Evolutionary conservation across 1,140 invertebrate genomes (phyloP), one percentile per base, ranked within the genome.

Genomic region (Zophobas morio): DNA sequence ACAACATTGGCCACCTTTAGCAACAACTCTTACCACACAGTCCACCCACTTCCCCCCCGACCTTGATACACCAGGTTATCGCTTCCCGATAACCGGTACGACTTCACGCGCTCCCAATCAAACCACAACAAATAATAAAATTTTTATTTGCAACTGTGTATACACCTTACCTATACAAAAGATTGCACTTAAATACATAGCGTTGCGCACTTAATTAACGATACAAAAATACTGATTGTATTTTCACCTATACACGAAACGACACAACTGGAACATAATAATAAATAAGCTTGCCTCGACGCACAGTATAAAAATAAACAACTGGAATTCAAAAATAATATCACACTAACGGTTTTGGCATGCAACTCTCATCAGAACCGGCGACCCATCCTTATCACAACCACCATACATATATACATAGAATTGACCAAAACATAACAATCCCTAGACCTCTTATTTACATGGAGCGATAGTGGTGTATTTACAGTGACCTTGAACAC

Each of bases 361-460:
- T 66, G 60, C 60, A 40, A 66, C n/a, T 66, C 60, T 66, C 60
- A 20, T 39, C n/a, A 53, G 2, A 53, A 53, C 8, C 36, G 3
- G 6, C n/a, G 6, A 36, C 35, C 56, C n/a, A 33, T 57, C 33
- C 3, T 46, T 4, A 46, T 46, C 42, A 46, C 42, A 3, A 46
- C 42, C 42, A 46, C 6, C 36, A 36, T 57, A 20, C 8, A 6
- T 60, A 39, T 60, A 5, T 60, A 60, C 56, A 60, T 33, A 3
- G 34, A 33, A 33, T 39, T 39, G 57, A 36, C 37, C 5, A 34
- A 63, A 63, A 32, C 8, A 8, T 60, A 60, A 66, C 60, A 66
- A 66, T 66, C 60, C 60, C 60, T 66, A 66, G 20, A 39, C 60
- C 60, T 66, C 60, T 66, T 66, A 66, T 66, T 66, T 66, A 66